Conservation (phyloP, 2,113 vertebrate genomes). For the Chionomys nivalis region DNA sequence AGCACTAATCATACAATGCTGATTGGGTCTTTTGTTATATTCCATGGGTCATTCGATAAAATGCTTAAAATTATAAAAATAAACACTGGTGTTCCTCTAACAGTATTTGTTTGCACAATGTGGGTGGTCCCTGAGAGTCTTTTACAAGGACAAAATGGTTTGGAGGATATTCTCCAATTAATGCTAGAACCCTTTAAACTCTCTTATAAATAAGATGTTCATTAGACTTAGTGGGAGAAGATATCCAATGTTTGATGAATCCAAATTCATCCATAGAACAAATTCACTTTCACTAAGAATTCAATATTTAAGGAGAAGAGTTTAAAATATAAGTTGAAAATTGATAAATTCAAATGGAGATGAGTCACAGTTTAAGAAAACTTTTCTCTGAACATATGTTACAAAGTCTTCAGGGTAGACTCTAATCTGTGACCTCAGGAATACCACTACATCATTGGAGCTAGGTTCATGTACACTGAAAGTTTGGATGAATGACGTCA, state of each 20-base stretch:
- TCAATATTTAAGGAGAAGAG: neutral
- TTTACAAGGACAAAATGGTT: neutral
- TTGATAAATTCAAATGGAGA: neutral
- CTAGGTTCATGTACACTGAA: neutral
- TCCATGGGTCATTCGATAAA: slow-evolving; percentile 4
- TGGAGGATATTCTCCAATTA: neutral
- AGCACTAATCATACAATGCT: neutral
- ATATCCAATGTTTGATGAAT: neutral
- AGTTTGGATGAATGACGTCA: neutral
- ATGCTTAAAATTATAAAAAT: slow-evolving; percentile 43
- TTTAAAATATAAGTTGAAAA: neutral
- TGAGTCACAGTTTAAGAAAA: neutral
- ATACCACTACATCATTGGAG: neutral
- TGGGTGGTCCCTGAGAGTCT: slow-evolving; percentile 21
- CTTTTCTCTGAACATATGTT: neutral
- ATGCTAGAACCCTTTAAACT: neutral
- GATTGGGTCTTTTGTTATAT: slow-evolving; percentile 28
- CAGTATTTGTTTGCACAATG: slow-evolving; percentile 50
- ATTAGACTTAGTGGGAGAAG: neutral
- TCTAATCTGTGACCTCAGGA: neutral
- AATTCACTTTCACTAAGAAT: neutral
- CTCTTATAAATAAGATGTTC: neutral
- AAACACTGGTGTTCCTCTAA: neutral
- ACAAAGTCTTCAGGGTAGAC: neutral
- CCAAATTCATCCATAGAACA: neutral